These are phyloP conservation scores for Hylaeus volcanicus DNA, from an alignment of 1,140 invertebrate species.

Conservation along the genomic window DNA sequence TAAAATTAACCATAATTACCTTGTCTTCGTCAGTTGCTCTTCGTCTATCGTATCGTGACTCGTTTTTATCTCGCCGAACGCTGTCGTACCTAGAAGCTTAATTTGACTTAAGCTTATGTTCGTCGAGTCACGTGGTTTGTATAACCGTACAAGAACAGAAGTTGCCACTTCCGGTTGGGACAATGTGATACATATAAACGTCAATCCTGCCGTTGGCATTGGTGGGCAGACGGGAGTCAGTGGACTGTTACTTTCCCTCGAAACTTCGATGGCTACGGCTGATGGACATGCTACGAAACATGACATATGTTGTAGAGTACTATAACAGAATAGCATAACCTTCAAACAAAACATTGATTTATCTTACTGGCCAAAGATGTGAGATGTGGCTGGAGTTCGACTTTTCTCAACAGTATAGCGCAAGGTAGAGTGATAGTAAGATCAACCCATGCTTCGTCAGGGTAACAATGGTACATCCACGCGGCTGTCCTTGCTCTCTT, in stretches of 20 bases:
- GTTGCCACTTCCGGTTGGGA: constrained; percentile 90
- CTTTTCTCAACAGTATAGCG: constrained; percentile 93
- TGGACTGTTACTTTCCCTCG: constrained; percentile 82
- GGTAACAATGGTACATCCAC: constrained; percentile 96
- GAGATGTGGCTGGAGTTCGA: constrained; percentile 93
- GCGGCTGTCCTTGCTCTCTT: constrained; percentile 91
- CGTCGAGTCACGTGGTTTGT: constrained; percentile 91
- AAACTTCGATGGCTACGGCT: constrained; percentile 91
- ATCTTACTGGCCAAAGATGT: constrained; percentile 88
- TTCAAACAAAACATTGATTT: constrained; percentile 8
- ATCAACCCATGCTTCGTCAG: constrained; percentile 93
- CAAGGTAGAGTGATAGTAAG: constrained; percentile 92
- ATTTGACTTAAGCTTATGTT: constrained; percentile 94
- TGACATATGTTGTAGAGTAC: neutral
- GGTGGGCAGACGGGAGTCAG: constrained; percentile 86
- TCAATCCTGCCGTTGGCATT: constrained; percentile 90
- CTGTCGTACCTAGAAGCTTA: constrained; percentile 90
- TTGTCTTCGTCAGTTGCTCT: constrained; percentile 79
- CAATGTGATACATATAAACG: constrained; percentile 90
- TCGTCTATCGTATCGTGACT: constrained; percentile 76
- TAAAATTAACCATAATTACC: constrained; percentile 62
- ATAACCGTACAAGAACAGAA: constrained; percentile 84
- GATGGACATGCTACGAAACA: constrained; percentile 89
- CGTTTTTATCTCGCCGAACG: constrained; percentile 84
- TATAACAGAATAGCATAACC: constrained; percentile 3